Base-by-base conservation (phyloP, 37 sponge, comb jelly and placozoan species). In the Sycon ciliatum region DNA sequence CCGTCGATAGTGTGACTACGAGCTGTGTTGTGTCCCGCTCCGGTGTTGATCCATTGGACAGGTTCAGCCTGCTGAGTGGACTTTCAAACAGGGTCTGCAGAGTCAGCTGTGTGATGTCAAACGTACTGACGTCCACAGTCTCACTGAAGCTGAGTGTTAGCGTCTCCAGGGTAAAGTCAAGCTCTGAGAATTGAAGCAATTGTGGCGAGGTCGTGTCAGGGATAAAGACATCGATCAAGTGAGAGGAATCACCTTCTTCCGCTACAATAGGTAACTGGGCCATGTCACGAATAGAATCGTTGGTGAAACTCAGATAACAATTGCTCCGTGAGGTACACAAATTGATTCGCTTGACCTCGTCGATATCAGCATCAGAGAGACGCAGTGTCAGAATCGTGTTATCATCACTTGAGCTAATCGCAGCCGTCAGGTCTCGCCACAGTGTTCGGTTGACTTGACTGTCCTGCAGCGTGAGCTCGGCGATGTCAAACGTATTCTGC, bases 121-220 rank as follows among this genome's bases (percentile, higher is more conserved):
- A 56, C 34, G 78, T 82, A 38, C 46, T 65, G 23, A 85, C 39
- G 52, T 87, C 79, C 23, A 92, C 36, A 34, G 93, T 87, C 66
- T 92, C 93, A 34, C 85, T 84, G 38, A 87, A 76, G 34, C 79
- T 67, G 9, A 92, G 76, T 20, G 80, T 68, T 6, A 88, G 23
- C 3, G 65, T 56, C 35, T 77, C 89, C 24, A 28, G 30, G 39
- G 76, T 64, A 22, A 85, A 77, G 57, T 92, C 75, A 0, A 92
- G 54, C 36, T 68, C 66, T 28, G 63, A 22, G 20, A 88, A 82
- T 9, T 56, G 46, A 42, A 61, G 57, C 9, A 92, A 68, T 11
- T 3, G 36, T 40, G 93, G 93, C 5, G 52, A 6, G 36, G 93
- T 85, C 5, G 83, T 80, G 39, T 92, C 93, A 28, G 74, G 39